These are phyloP conservation scores for Pyrgus malvae DNA, from an alignment of 2,888 invertebrate species.

Conservation along the genomic window DNA sequence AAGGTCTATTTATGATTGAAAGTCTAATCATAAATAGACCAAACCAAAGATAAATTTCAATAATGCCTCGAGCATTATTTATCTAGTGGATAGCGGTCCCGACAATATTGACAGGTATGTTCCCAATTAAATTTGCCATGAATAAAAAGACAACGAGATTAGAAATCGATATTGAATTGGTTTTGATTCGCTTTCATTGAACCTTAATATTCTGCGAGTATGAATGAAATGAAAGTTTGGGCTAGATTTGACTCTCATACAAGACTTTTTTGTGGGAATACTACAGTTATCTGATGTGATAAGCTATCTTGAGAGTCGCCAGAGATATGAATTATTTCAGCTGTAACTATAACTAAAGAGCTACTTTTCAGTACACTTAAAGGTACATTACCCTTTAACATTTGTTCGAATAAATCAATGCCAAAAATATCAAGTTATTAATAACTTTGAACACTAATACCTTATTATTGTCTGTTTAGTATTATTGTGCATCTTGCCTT, in stretches of 20 bases:
- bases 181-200: conserved; percentile 20
- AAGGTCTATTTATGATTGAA: too few relatives aligned
- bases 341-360: too few relatives aligned
- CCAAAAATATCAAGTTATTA: too few relatives aligned
- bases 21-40: background rate
- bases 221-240: conserved; percentile 31
- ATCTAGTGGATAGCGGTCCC: background rate
- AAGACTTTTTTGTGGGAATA: conserved; percentile 18
- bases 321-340: conserved; percentile 27
- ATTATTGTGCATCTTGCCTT: too few relatives aligned
- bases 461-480: too few relatives aligned
- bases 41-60: conserved; percentile 2
- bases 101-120: conserved; percentile 6
- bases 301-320: conserved; percentile 32
- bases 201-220: conserved; percentile 17
- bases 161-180: conserved; percentile 15
- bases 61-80: background rate
- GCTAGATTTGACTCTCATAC: conserved; percentile 6
- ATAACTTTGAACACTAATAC: too few relatives aligned
- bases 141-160: conserved; percentile 22
- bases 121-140: conserved; percentile 9
- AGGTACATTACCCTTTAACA: too few relatives aligned
- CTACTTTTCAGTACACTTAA: too few relatives aligned
- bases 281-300: conserved; percentile 31
- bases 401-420: too few relatives aligned